Base-by-base conservation (phyloP, 2,888 invertebrate genomes). In the Slavum lentiscoides region DNA sequence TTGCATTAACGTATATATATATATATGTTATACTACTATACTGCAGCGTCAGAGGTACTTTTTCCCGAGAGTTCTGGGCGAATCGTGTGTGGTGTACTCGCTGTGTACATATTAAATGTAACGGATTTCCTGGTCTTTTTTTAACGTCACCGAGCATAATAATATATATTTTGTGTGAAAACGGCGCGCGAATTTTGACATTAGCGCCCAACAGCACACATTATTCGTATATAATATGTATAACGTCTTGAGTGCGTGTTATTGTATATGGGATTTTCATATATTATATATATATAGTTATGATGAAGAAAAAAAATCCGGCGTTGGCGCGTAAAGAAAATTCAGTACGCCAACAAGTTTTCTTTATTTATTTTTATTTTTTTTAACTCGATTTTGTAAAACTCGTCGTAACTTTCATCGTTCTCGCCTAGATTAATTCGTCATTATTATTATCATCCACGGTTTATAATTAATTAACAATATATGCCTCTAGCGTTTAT, bases 51-150 rank as follows among this genome's bases (percentile, higher is more conserved):
- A 30, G 4, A 30, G 30, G 30, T 30, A 30, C 4, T 23, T 2
- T 37, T 75, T 67, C 43, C 11, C 43, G 58, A 69, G 39, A 39
- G 39, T 62, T 72, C 37, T 39, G 55, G 55, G 6, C 19, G 9
- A 70, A 80, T 39, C 17, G 62, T 62, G 64, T 11, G 13, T 13
- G 2, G 49, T 30, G 30, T 30, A 30, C 30, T 30, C 30, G 30
- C 4, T 3, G 49, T 49, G 49, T 49, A 11, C 13, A 11, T n/a
- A n/a, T n/a, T n/a, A n/a, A n/a, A n/a, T 49, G 13, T 64, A 77
- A 80, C 55, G 62, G 64, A 72, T 72, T 70, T 72, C 77, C 77
- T 30, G 70, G 69, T 64, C 64, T 70, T 80, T 80, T 39, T 80
- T 58, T 5, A 62, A 62, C 55, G 8, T 39, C 55, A 4, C 62